Evolutionary conservation across 2,888 invertebrate genomes (phyloP), one percentile per base, ranked within the genome.

Genomic region (Drosophila buzzatii): DNA sequence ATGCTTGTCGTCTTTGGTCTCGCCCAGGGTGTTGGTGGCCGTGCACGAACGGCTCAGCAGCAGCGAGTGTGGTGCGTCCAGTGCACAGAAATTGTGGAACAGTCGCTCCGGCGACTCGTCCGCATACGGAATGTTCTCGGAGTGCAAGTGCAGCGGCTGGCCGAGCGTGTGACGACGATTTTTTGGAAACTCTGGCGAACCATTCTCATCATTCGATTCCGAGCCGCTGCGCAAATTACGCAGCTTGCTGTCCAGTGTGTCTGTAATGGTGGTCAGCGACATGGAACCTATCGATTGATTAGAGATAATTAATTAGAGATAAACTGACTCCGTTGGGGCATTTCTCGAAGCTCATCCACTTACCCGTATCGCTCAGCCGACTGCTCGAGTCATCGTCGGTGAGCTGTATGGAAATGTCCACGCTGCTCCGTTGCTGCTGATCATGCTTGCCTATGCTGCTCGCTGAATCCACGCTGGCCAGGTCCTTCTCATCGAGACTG

Each of bases 191-290:
- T 92, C 91, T 73, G 93, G 85, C 90, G 93, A 92, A 92, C 94
- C 84, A 60, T 92, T 92, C 75, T 92, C 92, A 93, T 95, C 95
- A 91, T 94, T 94, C 52, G 95, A 94, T 86, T 95, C 95, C 69
- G 95, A 95, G 67, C 96, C 95, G 93, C 95, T 96, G 91, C 96
- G 95, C 89, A 96, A 93, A 89, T 96, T 95, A 86, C 96, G 95
- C 93, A 97, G 94, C 93, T 97, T 97, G 91, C 96, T 96, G 92
- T 97, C 97, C 93, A 97, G 96, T 70, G 97, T 96, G 91, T 96
- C 96, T 85, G 97, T 97, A 92, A 98, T 95, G 86, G 96, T 96
- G 92, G 96, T 96, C 93, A 97, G 94, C 87, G 97, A 96, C 94
- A 97, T 97, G 91, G 96, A 95, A 93, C 97, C 97, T 97, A 94